These are phyloP conservation scores for Chionoecetes opilio DNA, from an alignment of 1,140 invertebrate genomes.

Conservation along the genomic window DNA sequence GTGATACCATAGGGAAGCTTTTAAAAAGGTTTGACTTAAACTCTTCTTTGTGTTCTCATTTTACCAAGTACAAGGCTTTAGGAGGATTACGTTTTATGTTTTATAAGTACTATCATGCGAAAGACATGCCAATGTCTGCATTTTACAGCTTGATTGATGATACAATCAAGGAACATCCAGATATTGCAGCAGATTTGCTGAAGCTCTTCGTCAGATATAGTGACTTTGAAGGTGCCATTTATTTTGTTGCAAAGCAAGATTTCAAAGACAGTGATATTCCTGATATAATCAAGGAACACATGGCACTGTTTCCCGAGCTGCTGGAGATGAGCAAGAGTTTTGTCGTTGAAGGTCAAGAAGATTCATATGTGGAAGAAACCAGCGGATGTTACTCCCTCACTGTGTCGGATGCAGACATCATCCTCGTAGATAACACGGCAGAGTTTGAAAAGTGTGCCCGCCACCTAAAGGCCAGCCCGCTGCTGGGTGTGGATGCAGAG, in stretches of 20 bases:
- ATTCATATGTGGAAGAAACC: constrained; percentile 39
- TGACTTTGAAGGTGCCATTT: constrained; percentile 55
- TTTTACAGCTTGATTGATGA: constrained; percentile 68
- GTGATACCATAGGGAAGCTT: constrained; percentile 57
- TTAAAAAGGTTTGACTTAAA: constrained; percentile 61
- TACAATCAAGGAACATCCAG: constrained; percentile 64
- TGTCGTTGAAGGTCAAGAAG: neutral
- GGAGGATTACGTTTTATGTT: constrained; percentile 69
- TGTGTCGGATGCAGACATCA: constrained; percentile 47
- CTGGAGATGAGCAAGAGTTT: neutral
- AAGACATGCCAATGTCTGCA: constrained; percentile 45
- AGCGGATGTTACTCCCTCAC: constrained; percentile 50
- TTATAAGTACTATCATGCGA: constrained; percentile 67
- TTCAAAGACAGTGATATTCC: constrained; percentile 31
- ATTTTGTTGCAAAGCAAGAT: constrained; percentile 52
- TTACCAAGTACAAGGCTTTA: constrained; percentile 51
- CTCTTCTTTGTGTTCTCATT: constrained; percentile 58
- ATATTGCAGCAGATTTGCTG: constrained; percentile 30
- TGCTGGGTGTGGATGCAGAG: constrained; percentile 61
- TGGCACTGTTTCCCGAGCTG: constrained; percentile 33
- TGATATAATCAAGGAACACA: constrained; percentile 21
- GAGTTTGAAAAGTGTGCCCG: constrained; percentile 34
- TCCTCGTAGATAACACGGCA: constrained; percentile 47
- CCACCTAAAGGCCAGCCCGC: constrained; percentile 32
- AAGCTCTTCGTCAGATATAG: constrained; percentile 58